Evolutionary conservation across 2,797 vertebrate genomes (phyloP), one percentile per base, ranked within the genome.

Genomic region (Enteromius fasciolatus): DNA sequence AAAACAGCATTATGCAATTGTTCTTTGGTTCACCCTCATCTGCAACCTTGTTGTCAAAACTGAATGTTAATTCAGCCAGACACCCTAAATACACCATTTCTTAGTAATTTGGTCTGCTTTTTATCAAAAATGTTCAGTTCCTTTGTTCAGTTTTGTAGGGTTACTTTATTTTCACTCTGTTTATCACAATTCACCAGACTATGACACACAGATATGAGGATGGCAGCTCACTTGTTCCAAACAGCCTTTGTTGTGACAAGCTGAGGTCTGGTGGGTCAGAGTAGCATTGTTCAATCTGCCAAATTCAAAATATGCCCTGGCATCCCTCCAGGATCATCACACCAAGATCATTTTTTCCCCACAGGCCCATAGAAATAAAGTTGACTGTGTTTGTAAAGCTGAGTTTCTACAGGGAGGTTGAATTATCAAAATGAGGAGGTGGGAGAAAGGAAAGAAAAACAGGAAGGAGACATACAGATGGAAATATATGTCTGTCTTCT

Each of bases 221-320:
- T 82, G 80, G 52, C 36, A 57, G 48, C 48, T 31, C 17, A 23
- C 46, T 54, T 57, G 33, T 68, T 76, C 73, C 39, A 25, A 83
- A 52, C 7, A 9, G 66, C 67, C 20, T 72, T 78, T 83, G 66
- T 28, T 48, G 17, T 64, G 75, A 83, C 82, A 83, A 61, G 33
- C 28, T 36, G 39, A 64, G 67, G 25, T 63, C 75, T 76, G 36
- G 54, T 52, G 54, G 68, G 68, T 70, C 57, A 83, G 39, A 72
- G 52, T 36, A 2, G 57, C 41, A 64, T 66, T 77, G 52, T 83
- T 78, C 8, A 63, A 41, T 18, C 64, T 50, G 67, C 31, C 57
- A 78, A 18, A 78, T 50, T 39, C 20, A 61, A 83, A 83, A 78
- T 72, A 50, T 72, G 15, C 28, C 52, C 41, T 78, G 23, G 81